A percentile compares a stretch with the other conserved stretches of the same genome.
These are phyloP conservation scores for Pholis gunnellus DNA, from an alignment of 2,113 vertebrate species.

Conservation along the genomic window DNA sequence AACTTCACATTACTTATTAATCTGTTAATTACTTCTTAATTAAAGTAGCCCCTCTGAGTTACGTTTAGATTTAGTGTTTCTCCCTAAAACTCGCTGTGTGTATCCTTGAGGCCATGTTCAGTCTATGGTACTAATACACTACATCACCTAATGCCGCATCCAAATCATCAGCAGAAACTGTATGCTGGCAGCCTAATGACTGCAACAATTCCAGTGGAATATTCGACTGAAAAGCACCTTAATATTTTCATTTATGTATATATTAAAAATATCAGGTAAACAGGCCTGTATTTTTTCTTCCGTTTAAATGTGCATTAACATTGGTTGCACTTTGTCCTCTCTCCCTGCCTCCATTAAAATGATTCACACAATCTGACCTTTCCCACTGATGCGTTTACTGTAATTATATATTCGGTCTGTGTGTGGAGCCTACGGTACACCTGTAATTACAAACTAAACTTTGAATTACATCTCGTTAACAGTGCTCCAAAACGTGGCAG, in stretches of 20 bases:
- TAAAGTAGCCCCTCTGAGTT: neutral
- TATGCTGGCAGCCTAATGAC: neutral
- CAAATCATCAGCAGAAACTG: neutral
- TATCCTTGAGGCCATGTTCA: neutral
- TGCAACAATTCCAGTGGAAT: neutral
- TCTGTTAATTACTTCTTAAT: neutral
- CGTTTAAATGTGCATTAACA: constrained; percentile 22
- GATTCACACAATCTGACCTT: constrained; percentile 48
- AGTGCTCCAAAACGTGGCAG: neutral
- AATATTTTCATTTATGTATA: neutral
- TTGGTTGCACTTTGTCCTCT: constrained; percentile 22
- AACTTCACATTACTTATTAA: neutral
- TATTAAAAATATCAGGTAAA: neutral
- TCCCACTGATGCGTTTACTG: constrained; percentile 23
- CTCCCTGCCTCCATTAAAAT: constrained; percentile 43
- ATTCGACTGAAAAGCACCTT: constrained; percentile 2
- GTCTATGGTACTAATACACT: neutral
- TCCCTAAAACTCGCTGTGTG: neutral
- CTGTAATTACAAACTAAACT: constrained; percentile 48
- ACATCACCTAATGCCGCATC: neutral
- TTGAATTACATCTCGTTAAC: constrained; percentile 28
- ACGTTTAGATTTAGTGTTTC: too few relatives aligned
- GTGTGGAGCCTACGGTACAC: constrained; percentile 8
- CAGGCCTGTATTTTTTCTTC: neutral
- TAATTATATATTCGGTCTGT: constrained; percentile 35